Conservation (phyloP, 2,888 invertebrate species). For the Mylabris sibirica region DNA sequence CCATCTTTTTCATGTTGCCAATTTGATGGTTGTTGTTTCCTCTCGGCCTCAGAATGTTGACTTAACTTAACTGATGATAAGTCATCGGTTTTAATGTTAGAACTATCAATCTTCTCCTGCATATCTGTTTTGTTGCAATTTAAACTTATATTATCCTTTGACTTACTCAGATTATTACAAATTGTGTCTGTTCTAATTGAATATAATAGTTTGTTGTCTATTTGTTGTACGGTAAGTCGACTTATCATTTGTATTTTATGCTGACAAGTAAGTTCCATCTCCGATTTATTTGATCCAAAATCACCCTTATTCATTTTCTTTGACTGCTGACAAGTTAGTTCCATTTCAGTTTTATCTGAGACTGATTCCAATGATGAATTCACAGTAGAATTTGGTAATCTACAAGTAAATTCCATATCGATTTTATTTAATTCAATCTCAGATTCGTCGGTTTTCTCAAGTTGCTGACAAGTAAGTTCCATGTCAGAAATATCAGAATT, state of each 20-base stretch:
- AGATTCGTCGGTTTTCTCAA: neutral
- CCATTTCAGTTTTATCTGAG: neutral
- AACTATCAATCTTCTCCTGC: too few species aligned
- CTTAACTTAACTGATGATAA: too few species aligned
- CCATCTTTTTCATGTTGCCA: neutral
- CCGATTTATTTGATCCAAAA: neutral
- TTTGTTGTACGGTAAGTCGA: too few species aligned
- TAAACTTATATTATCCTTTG: too few species aligned
- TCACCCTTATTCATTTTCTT: neutral
- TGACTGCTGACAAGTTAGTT: neutral
- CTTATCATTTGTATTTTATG: neutral
- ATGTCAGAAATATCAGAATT: constrained; percentile 17
- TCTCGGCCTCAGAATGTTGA: too few species aligned
- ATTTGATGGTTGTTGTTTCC: too few species aligned
- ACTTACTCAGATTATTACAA: too few species aligned
- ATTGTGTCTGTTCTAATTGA: too few species aligned
- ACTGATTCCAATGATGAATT: too few species aligned
- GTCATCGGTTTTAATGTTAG: too few species aligned
- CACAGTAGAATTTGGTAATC: neutral
- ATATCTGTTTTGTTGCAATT: too few species aligned
- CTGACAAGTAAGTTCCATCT: neutral
- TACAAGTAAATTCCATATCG: neutral
- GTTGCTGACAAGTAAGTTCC: constrained; percentile 24
- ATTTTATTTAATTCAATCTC: neutral
- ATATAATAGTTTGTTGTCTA: too few species aligned